Evolutionary conservation across 2,888 invertebrate genomes (phyloP).

Genomic region (Mechanitis messenoides): DNA sequence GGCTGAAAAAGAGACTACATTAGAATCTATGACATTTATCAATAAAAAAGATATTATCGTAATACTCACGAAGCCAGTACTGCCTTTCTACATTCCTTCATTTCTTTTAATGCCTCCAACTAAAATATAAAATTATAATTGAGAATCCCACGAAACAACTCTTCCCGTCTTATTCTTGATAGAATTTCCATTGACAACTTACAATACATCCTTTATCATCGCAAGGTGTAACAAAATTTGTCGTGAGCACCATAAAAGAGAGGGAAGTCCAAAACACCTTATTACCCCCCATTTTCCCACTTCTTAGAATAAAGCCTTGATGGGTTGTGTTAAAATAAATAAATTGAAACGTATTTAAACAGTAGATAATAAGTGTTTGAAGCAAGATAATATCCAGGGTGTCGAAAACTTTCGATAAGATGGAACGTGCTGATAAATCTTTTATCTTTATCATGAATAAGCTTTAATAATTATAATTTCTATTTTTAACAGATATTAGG

Average conservation of each 20-base stretch:
- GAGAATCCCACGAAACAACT: background rate
- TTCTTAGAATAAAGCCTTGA: conserved; percentile 27
- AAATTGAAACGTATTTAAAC: conserved; percentile 28
- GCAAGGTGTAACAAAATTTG: conserved; percentile 48
- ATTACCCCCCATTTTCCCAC: conserved; percentile 52
- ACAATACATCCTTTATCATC: conserved; percentile 64
- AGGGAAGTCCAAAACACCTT: conserved; percentile 60
- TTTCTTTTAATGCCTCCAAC: conserved; percentile 62
- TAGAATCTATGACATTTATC: conserved; percentile 1
- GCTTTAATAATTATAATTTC: background rate
- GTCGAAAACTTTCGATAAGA: conserved; percentile 34
- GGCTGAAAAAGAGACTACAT: conserved; percentile 39
- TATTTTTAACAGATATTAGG: background rate
- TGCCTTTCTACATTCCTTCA: conserved; percentile 64
- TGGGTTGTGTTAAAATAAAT: conserved; percentile 28
- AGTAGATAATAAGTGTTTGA: conserved; percentile 27
- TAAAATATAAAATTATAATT: conserved; percentile 36
- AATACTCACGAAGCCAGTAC: conserved; percentile 58
- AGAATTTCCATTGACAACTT: conserved; percentile 19
- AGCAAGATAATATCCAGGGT: conserved; percentile 20
- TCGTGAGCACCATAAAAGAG: conserved; percentile 45
- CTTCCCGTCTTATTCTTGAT: background rate
- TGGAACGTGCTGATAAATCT: conserved; percentile 33
- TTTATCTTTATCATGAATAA: background rate
- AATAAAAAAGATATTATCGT: conserved; percentile 4